phyloP scores from a whole-genome alignment of 2,888 invertebrate genomes.

The Apodemia zela region DNA sequence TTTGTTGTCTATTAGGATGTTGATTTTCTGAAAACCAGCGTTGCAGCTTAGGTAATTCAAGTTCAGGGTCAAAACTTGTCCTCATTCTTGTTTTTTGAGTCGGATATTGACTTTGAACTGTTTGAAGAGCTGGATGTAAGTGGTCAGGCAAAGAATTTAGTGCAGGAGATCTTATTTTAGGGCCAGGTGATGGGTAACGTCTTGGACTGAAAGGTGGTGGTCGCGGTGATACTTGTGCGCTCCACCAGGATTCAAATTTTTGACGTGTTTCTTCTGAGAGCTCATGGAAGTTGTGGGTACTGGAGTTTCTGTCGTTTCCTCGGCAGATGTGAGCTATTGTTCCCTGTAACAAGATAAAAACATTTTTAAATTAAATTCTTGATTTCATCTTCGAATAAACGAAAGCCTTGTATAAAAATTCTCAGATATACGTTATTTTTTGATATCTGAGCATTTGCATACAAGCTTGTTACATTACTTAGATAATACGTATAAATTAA shows the following conservation, averaged over 20 bases:
- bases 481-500: no score
- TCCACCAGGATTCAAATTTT: conserved; percentile 96
- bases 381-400: no score
- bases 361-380: not conserved
- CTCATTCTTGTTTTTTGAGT: conserved; percentile 96
- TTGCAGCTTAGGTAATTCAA: conserved; percentile 97
- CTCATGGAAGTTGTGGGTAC: conserved; percentile 84
- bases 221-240: conserved; percentile 85
- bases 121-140: conserved; percentile 87
- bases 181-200: conserved; percentile 73
- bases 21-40: conserved; percentile 98
- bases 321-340: conserved; percentile 91
- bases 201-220: conserved; percentile 74
- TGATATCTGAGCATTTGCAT: no score
- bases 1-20: conserved; percentile 97
- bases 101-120: conserved; percentile 87
- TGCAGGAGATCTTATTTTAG: conserved; percentile 73
- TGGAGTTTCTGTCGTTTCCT: conserved; percentile 84
- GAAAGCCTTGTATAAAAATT: no score
- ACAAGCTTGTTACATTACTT: no score
- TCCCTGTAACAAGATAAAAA: conserved; percentile 78
- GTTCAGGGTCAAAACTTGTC: conserved; percentile 97
- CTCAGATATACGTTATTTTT: no score
- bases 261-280: conserved; percentile 91
- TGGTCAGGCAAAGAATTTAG: conserved; percentile 73